Percentiles rank a stretch among this genome's conserved stretches.
Conservation (phyloP, 2,797 vertebrate species). For the Oreochromis grahami region DNA sequence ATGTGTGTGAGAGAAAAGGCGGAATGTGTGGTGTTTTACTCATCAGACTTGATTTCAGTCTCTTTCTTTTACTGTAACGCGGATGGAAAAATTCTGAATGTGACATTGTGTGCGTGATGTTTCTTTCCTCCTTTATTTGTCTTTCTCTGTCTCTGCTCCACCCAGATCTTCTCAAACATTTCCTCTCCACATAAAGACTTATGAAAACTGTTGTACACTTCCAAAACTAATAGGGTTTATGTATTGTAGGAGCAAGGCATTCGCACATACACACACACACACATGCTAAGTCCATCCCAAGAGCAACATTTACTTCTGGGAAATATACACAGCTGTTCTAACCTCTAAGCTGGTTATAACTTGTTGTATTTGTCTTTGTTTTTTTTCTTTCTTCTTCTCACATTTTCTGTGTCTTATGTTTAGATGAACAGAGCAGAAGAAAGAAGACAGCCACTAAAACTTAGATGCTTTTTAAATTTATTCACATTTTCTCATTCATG, state of each 20-base stretch:
- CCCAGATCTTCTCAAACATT: slow-evolving; percentile 60
- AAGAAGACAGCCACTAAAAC: not conserved
- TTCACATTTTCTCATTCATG: not conserved
- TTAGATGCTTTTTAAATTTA: not conserved
- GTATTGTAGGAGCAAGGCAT: slow-evolving; percentile 41
- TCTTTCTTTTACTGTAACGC: slow-evolving; percentile 21
- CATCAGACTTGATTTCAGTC: slow-evolving; percentile 38
- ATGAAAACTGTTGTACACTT: slow-evolving; percentile 41
- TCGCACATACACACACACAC: slow-evolving; percentile 5
- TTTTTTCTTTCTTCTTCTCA: slow-evolving; percentile 9
- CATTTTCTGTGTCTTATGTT: not conserved
- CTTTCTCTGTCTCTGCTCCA: slow-evolving; percentile 22
- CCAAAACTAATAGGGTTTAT: slow-evolving; percentile 71
- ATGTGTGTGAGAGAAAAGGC: not conserved
- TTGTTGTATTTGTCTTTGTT: slow-evolving; percentile 34
- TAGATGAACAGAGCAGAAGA: not conserved
- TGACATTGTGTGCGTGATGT: slow-evolving; percentile 13
- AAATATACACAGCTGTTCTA: slow-evolving; percentile 67
- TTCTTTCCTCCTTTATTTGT: slow-evolving; percentile 30
- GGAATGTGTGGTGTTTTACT: slow-evolving; percentile 28
- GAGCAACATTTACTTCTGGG: slow-evolving; percentile 70
- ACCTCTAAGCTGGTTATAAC: slow-evolving; percentile 55
- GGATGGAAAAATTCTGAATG: slow-evolving; percentile 1
- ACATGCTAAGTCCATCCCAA: slow-evolving; percentile 40
- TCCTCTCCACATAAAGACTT: slow-evolving; percentile 55